Percentiles rank a stretch among this genome's conserved stretches.
Evolutionary conservation across 23 tunicate genomes (phyloP).

Genomic region (Styela clava): DNA sequence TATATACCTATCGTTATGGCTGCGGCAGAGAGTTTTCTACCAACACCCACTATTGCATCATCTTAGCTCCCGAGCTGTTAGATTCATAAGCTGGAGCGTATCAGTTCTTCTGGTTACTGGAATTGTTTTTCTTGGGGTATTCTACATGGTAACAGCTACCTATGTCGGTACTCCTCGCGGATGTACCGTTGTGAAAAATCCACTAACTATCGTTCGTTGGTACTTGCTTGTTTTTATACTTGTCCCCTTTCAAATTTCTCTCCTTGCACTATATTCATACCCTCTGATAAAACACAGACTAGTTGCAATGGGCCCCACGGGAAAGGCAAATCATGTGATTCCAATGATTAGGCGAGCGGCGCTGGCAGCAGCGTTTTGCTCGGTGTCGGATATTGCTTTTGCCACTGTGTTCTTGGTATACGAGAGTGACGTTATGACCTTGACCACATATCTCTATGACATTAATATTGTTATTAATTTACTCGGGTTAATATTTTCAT

Average conservation of each 20-base stretch:
- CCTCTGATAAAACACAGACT: not conserved
- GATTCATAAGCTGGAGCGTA: constrained; percentile 15
- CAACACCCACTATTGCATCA: constrained; percentile 22
- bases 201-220: not conserved
- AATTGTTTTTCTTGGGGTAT: not conserved
- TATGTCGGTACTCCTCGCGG: constrained; percentile 11
- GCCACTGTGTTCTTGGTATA: not conserved
- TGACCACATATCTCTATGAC: not conserved
- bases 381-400: not conserved
- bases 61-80: constrained; percentile 12
- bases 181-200: not conserved
- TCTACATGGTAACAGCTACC: not conserved
- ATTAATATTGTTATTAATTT: not conserved
- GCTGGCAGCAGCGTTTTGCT: not conserved
- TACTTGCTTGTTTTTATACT: not conserved
- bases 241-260: not conserved
- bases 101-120: not conserved
- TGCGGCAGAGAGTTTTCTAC: constrained; percentile 25
- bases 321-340: not conserved
- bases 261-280: not conserved
- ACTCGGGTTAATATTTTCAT: not conserved
- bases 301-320: not conserved
- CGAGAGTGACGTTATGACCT: not conserved
- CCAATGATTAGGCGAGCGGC: not conserved
- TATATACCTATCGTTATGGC: constrained; percentile 12